A percentile compares a stretch with the other conserved stretches of the same genome.
Evolutionary conservation across 2,113 vertebrate species (phyloP).

Genomic region (Silurus asotus): DNA sequence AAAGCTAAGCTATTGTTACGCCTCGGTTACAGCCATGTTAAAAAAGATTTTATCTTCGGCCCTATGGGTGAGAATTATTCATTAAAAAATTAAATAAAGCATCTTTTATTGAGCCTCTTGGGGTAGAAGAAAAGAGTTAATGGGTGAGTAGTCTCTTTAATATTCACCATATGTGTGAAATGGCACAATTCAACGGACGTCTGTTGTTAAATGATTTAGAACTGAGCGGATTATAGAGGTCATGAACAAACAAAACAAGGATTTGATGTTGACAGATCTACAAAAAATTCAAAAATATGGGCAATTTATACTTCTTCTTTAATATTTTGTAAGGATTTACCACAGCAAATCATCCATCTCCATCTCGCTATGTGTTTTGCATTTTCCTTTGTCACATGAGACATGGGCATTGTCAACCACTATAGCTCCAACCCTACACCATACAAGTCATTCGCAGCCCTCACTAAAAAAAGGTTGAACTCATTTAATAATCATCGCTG

Average conservation of each 20-base stretch:
- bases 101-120: background rate
- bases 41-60: constrained; percentile 28
- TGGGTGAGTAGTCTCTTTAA: constrained; percentile 14
- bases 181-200: background rate
- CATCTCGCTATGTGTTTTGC: too few species aligned
- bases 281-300: too few species aligned
- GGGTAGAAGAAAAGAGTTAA: constrained; percentile 14
- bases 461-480: too few species aligned
- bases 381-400: too few species aligned
- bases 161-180: constrained; percentile 3
- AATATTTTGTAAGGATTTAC: too few species aligned
- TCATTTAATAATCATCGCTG: too few species aligned
- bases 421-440: too few species aligned
- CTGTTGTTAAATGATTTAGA: constrained; percentile 1
- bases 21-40: constrained; percentile 24
- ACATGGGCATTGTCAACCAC: too few species aligned
- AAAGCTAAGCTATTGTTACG: constrained; percentile 27
- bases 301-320: too few species aligned
- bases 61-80: constrained; percentile 6
- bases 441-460: too few species aligned
- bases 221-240: background rate
- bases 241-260: background rate
- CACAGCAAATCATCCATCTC: too few species aligned
- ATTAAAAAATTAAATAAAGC: constrained; percentile 14
- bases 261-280: background rate